These are phyloP conservation scores for Hydrotaea diabolus DNA, from an alignment of 2,888 invertebrate genomes.

Conservation along the genomic window DNA sequence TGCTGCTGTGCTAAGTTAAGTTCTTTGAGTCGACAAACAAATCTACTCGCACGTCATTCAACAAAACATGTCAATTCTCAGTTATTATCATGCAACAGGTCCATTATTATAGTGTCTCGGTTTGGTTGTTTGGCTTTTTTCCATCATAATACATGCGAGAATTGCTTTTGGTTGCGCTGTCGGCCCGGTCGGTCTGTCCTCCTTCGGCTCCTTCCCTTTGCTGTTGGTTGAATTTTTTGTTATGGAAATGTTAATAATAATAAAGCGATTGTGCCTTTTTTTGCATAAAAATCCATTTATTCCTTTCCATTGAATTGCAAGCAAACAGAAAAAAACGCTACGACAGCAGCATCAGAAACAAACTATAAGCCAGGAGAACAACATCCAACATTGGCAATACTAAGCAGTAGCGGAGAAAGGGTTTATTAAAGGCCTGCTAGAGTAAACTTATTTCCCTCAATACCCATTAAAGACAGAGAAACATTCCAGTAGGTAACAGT, in stretches of 20 bases:
- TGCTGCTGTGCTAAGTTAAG: neutral
- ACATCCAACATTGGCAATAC: neutral
- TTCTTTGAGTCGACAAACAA: slow-evolving; percentile 9
- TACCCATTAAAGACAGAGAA: too few species aligned
- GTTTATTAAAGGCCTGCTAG: too few species aligned
- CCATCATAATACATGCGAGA: too few species aligned
- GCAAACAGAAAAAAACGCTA: neutral
- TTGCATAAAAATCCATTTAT: slow-evolving; percentile 37
- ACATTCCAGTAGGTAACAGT: too few species aligned
- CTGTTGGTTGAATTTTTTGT: neutral
- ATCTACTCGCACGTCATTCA: slow-evolving; percentile 52
- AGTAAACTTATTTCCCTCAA: too few species aligned
- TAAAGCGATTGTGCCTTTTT: neutral
- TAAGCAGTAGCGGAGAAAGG: too few species aligned
- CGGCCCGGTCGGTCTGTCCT: neutral
- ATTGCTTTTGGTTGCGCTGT: neutral
- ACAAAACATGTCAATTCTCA: slow-evolving; percentile 41
- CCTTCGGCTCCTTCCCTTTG: neutral
- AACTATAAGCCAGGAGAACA: neutral
- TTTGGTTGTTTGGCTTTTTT: slow-evolving; percentile 9
- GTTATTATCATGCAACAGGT: slow-evolving; percentile 61
- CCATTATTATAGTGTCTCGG: slow-evolving; percentile 42
- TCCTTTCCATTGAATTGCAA: slow-evolving; percentile 24
- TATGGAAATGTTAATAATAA: neutral
- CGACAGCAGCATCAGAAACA: neutral